Percentiles rank a stretch among this genome's conserved stretches.
Conservation (phyloP, 2,797 vertebrate species). For the Sarcophilus harrisii region DNA sequence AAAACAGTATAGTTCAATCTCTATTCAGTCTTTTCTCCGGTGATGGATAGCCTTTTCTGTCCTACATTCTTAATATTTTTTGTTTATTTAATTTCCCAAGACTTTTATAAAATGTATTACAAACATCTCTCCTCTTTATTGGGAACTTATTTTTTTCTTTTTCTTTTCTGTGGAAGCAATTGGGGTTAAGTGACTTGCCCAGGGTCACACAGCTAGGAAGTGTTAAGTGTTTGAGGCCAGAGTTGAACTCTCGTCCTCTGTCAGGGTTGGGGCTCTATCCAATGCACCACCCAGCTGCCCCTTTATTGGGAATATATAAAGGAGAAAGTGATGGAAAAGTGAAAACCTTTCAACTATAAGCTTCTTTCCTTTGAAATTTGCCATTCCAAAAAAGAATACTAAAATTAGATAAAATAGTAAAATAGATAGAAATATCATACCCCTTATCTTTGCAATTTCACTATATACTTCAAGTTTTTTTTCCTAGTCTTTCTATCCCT, state of each 20-base stretch:
- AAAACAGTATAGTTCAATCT: neutral
- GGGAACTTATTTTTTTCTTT: neutral
- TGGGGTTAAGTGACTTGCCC: too few species aligned
- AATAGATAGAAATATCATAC: conserved; percentile 25
- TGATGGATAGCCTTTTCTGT: neutral
- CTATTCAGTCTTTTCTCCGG: neutral
- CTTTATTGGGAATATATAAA: neutral
- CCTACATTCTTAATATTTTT: neutral
- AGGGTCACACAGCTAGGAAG: too few species aligned
- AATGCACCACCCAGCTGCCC: too few species aligned
- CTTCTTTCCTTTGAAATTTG: neutral
- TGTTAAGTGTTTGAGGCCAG: too few species aligned
- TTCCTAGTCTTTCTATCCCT: conserved; percentile 21
- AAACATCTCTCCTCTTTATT: neutral
- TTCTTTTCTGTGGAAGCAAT: too few species aligned
- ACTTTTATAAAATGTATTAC: neutral
- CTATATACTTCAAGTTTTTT: conserved; percentile 14
- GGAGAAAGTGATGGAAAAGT: neutral
- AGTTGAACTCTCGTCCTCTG: too few species aligned
- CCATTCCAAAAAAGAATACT: neutral
- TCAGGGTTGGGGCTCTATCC: too few species aligned
- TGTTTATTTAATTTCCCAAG: neutral
- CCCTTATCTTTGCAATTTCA: neutral
- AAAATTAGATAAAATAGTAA: neutral
- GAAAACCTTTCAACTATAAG: conserved; percentile 24